These are phyloP conservation scores for Passer domesticus DNA, from an alignment of 2,113 vertebrate species.

Conservation along the genomic window DNA sequence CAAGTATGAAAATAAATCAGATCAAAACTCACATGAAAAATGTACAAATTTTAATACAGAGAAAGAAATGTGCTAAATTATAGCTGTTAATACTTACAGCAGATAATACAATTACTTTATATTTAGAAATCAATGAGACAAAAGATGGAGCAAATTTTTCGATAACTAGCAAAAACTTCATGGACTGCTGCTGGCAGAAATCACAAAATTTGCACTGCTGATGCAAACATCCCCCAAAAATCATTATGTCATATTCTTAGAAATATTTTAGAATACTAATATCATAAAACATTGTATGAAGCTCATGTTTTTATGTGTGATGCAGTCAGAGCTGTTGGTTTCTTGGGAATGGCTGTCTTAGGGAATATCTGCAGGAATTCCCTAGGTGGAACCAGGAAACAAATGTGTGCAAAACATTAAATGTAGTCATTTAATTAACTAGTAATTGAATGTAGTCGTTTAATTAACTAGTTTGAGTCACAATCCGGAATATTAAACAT, in stretches of 20 bases:
- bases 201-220: neutral
- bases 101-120: neutral
- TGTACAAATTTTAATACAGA: neutral
- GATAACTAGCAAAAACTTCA: neutral
- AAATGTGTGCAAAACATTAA: neutral
- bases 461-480: neutral
- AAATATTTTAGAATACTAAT: neutral
- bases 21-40: neutral
- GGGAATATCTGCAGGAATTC: neutral
- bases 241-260: neutral
- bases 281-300: neutral
- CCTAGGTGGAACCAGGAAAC: neutral
- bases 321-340: neutral
- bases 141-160: neutral
- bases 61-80: neutral
- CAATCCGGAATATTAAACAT: neutral
- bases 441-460: neutral
- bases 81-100: neutral
- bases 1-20: neutral
- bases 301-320: accelerated
- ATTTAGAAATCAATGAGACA: neutral
- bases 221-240: neutral
- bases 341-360: neutral
- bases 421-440: neutral
- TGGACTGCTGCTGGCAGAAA: neutral